Evolutionary conservation across 2,113 vertebrate species (phyloP), one percentile per base, ranked within the genome.

Genomic region (Vidua macroura): DNA sequence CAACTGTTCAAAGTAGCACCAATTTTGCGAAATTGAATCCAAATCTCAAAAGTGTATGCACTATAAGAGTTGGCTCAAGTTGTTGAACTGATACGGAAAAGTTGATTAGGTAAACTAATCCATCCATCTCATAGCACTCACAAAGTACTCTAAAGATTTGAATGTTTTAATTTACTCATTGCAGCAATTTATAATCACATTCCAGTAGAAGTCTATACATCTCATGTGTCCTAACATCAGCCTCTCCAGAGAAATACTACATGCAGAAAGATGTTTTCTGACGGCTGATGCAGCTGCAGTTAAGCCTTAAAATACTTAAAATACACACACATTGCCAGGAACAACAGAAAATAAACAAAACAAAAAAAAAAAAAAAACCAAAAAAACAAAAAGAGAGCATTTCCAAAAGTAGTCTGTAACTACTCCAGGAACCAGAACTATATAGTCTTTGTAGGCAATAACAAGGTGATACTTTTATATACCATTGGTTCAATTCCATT

Each of bases 91-190:
- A 17, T 62, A 22, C 8, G 25, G 48, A 76, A 76, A 16, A 75
- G 20, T 1, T 41, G 17, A 46, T 28, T 31, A n/a, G 15, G 24
- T 53, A 80, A 92, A 90, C 1, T 60, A 62, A 85, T 15, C 15
- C 11, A 43, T 15, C 7, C 13, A 10, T 7, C 28, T n/a, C 27
- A 5, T 1, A 87, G 25, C 11, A 39, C 21, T 63, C 3, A 0
- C 33, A 81, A 84, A 95, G 66, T 11, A 69, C 13, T 27, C 11
- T 11, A 3, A 63, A 39, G 5, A 44, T 75, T 62, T 78, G 7
- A 58, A 51, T 21, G 0, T 58, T 66, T 56, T 48, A 13, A 76
- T 46, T 51, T 56, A 46, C 46, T 78, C 15, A 59, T 33, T 58
- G 41, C 30, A 89, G 67, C 19, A 52, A 46, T 7, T 30, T 43